phyloP scores from a whole-genome alignment of 64 coral and sea anemone genomes.

The Stylophora pistillata region DNA sequence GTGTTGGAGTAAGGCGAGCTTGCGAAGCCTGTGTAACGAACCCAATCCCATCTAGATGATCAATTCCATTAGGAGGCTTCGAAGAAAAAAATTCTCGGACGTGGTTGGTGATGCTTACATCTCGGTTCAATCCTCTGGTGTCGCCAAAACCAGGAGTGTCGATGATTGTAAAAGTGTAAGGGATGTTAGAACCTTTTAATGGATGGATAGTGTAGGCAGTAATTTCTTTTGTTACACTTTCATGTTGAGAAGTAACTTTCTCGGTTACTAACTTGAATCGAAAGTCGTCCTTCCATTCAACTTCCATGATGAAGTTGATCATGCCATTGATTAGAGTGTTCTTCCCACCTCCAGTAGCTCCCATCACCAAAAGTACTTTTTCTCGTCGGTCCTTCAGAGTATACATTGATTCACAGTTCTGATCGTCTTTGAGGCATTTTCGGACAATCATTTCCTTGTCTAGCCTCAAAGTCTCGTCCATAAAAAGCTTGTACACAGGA shows the following conservation, averaged over 20 bases:
- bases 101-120: slow-evolving; percentile 17
- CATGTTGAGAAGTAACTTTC: no score
- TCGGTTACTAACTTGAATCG: slow-evolving; percentile 28
- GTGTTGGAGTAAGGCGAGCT: slow-evolving; percentile 21
- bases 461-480: no score
- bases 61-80: not conserved
- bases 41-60: slow-evolving; percentile 41
- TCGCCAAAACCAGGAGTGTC: slow-evolving; percentile 49
- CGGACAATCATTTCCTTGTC: no score
- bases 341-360: slow-evolving; percentile 46
- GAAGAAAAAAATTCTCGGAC: slow-evolving; percentile 50
- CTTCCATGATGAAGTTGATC: slow-evolving; percentile 28
- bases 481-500: no score
- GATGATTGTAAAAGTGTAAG: slow-evolving; percentile 20
- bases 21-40: slow-evolving; percentile 28
- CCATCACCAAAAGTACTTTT: slow-evolving; percentile 23
- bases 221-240: no score
- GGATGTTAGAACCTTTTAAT: not conserved
- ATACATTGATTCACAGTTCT: no score
- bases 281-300: slow-evolving; percentile 29
- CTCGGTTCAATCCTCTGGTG: slow-evolving; percentile 36
- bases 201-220: slow-evolving; percentile 42
- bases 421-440: no score
- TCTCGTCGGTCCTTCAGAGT: no score
- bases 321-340: slow-evolving; percentile 46